Percentiles rank a stretch among this genome's conserved stretches.
Evolutionary conservation across 2,797 vertebrate species (phyloP).

Genomic region (Eulemur coronatus): DNA sequence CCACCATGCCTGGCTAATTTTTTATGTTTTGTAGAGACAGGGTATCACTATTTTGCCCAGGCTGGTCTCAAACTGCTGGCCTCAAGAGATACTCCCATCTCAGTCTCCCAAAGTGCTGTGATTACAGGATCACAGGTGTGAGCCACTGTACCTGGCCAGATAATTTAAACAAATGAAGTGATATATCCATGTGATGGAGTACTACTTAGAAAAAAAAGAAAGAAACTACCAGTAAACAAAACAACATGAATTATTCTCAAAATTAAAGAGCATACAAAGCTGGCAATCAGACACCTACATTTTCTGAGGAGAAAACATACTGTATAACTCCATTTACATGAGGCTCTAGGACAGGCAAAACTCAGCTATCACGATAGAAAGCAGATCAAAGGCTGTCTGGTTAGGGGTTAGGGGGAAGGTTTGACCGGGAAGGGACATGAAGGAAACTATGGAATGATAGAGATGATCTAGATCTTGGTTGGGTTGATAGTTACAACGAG

Average conservation of each 20-base stretch:
- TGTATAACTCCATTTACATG: not conserved
- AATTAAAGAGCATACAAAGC: not conserved
- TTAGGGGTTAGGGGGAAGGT: fast-evolving
- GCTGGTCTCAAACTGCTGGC: not conserved
- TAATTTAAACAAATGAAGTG: not conserved
- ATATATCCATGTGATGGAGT: not conserved
- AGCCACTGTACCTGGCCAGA: not conserved
- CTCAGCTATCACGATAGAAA: not conserved
- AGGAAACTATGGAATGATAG: not conserved
- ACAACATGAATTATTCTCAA: not conserved
- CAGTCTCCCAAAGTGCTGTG: not conserved
- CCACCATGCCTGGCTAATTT: not conserved
- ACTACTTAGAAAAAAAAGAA: not conserved
- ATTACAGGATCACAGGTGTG: not conserved
- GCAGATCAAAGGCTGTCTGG: not conserved
- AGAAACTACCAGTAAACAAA: not conserved
- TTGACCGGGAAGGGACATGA: not conserved
- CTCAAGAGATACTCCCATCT: not conserved
- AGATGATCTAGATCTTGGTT: not conserved
- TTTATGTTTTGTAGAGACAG: not conserved
- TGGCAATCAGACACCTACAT: not conserved
- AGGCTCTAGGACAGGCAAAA: not conserved
- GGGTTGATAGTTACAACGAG: not conserved
- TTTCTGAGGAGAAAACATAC: not conserved
- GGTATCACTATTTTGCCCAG: not conserved